Evolutionary conservation across 2,888 invertebrate genomes (phyloP), one percentile per base, ranked within the genome.

Genomic region (Lycia hirtaria): DNA sequence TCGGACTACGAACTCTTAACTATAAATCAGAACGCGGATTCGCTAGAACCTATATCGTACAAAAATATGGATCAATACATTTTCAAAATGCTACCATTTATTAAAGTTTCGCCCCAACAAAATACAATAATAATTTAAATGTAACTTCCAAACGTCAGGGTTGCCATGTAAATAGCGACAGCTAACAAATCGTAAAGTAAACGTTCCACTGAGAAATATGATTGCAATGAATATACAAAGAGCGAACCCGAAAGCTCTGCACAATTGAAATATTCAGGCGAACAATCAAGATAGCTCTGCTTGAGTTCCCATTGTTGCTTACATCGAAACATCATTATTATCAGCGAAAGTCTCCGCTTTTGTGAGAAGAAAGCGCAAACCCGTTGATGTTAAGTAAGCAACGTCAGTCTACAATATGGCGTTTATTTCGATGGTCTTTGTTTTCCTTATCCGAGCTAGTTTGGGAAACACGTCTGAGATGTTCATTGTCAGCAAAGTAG

Each of bases 351-450:
- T 82, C 78, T 76, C 71, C 68, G 72, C 72, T 69, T 77, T 74
- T 78, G 71, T 67, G 73, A 77, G 75, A 82, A 82, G 83, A 86
- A 84, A 84, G 80, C 80, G 83, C 77, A 74, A 78, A 80, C 72
- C 75, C 74, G 75, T 75, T 75, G 74, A 77, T 75, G 75, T 72
- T 75, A 75, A 73, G 76, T 76, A 80, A 80, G 80, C 78, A 76
- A 76, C 67, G 74, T 72, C 72, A 72, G 60, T 73, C 48, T 71
- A 67, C 67, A 69, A 73, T 73, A 75, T 73, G 68, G 68, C 68
- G 63, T 68, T 69, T 68, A 70, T 72, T 78, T 65, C 62, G 64
- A 71, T 67, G 67, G 56, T 56, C 63, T 70, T 70, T 67, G 66
- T 69, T 68, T 68, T 50, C 41, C 62, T 65, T 68, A 73, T 68